phyloP scores from a whole-genome alignment of 2,113 vertebrate genomes.

The Cynoglossus semilaevis region DNA sequence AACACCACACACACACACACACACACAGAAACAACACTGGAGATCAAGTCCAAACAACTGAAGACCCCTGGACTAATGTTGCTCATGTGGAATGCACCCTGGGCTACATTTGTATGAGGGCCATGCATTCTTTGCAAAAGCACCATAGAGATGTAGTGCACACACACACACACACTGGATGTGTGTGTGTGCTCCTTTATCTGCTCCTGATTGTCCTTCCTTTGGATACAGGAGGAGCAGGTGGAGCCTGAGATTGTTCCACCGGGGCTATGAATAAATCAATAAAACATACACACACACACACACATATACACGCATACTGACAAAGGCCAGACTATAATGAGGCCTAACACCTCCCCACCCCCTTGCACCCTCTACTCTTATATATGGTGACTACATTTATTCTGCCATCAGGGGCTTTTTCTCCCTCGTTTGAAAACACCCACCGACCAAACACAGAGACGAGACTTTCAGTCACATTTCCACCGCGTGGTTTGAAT shows the following conservation, averaged over 20 bases:
- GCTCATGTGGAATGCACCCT: slow-evolving; percentile 40
- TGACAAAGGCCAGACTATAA: slow-evolving; percentile 37
- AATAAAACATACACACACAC: slow-evolving; percentile 47
- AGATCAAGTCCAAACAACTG: too few relatives aligned
- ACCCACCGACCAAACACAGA: slow-evolving; percentile 26
- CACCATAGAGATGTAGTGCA: slow-evolving; percentile 27
- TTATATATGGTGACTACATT: slow-evolving; percentile 32
- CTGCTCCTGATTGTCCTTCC: slow-evolving; percentile 10
- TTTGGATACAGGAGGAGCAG: slow-evolving; percentile 68
- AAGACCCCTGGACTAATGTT: neutral
- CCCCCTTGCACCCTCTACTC: slow-evolving; percentile 7
- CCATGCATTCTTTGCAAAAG: slow-evolving; percentile 47
- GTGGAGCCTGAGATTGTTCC: slow-evolving; percentile 62
- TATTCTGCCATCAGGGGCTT: slow-evolving; percentile 21
- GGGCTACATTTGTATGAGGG: slow-evolving; percentile 24
- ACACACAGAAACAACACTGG: too few relatives aligned
- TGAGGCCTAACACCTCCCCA: slow-evolving; percentile 13
- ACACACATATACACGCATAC: slow-evolving; percentile 6
- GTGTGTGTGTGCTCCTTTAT: slow-evolving; percentile 23
- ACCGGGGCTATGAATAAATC: slow-evolving; percentile 52
- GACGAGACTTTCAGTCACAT: slow-evolving; percentile 20
- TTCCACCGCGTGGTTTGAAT: slow-evolving; percentile 26
- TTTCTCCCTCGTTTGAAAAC: slow-evolving; percentile 52
- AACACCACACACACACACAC: too few relatives aligned
- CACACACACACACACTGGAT: neutral